Percentiles rank a stretch among this genome's conserved stretches.
These are phyloP conservation scores for Pterobdella sp. DNA, from an alignment of 2,888 invertebrate species.

Conservation along the genomic window DNA sequence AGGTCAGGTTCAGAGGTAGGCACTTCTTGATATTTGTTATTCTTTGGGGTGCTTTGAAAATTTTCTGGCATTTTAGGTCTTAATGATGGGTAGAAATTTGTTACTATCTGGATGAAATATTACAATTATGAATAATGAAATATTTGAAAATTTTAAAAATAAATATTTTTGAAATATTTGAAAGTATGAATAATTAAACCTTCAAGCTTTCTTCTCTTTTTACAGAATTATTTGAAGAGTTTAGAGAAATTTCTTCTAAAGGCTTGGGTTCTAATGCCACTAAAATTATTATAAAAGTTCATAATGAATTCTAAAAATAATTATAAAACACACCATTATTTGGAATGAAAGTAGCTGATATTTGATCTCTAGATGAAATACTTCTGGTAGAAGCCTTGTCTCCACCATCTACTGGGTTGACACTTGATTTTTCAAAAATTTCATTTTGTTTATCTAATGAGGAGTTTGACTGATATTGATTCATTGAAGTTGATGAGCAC, in stretches of 20 bases:
- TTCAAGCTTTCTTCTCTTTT: conserved; percentile 18
- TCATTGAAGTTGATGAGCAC: neutral
- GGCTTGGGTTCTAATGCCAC: neutral
- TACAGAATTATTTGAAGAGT: neutral
- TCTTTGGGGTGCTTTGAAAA: neutral
- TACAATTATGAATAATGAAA: neutral
- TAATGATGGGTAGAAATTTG: conserved; percentile 24
- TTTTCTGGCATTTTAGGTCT: conserved; percentile 16
- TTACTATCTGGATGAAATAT: conserved; percentile 11
- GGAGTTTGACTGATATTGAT: neutral
- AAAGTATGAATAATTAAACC: neutral
- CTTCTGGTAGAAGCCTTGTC: conserved; percentile 18
- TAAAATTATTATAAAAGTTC: too few relatives aligned
- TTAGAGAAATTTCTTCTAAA: neutral
- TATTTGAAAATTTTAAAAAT: neutral
- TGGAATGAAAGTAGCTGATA: conserved; percentile 11
- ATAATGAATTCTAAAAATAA: too few relatives aligned
- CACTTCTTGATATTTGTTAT: conserved; percentile 22
- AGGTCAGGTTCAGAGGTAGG: conserved; percentile 28
- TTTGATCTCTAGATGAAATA: conserved; percentile 24
- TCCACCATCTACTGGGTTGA: neutral
- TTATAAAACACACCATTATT: too few relatives aligned
- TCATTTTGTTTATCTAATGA: neutral
- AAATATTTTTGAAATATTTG: neutral
- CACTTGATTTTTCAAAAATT: neutral